Percentiles rank a stretch among this genome's conserved stretches.
Conservation (phyloP, 1,140 invertebrate genomes). For the Aethina tumida region DNA sequence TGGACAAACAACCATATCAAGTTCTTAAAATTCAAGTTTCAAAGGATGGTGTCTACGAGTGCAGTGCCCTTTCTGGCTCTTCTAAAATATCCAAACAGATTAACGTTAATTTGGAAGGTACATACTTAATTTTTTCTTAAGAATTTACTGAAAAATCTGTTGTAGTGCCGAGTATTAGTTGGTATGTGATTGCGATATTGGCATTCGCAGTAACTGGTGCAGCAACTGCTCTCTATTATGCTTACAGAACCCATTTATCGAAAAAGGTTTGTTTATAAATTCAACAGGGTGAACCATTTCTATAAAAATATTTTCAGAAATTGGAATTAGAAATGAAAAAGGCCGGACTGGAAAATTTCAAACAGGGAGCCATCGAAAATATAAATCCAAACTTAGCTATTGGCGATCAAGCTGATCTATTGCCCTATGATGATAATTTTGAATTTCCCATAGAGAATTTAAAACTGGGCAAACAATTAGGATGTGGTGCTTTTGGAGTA, state of each 20-base stretch:
- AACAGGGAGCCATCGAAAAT: slow-evolving; percentile 65
- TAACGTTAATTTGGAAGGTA: too few relatives aligned
- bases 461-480: slow-evolving; percentile 73
- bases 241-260: slow-evolving; percentile 6
- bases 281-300: too few relatives aligned
- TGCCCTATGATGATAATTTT: slow-evolving; percentile 84
- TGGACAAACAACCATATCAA: too few relatives aligned
- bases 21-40: too few relatives aligned
- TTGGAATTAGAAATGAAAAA: slow-evolving; percentile 50
- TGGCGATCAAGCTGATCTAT: slow-evolving; percentile 81
- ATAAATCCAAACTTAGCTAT: slow-evolving; percentile 82
- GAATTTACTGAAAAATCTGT: too few relatives aligned
- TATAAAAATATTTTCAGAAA: slow-evolving; percentile 37
- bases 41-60: too few relatives aligned
- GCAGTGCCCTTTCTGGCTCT: too few relatives aligned
- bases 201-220: background rate
- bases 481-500: slow-evolving; percentile 85
- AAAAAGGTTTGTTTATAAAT: slow-evolving; percentile 15
- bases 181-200: too few relatives aligned
- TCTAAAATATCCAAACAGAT: too few relatives aligned
- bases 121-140: too few relatives aligned
- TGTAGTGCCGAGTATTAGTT: too few relatives aligned
- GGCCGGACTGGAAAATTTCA: slow-evolving; percentile 63
- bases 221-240: background rate
- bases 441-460: slow-evolving; percentile 82